Percentiles rank a stretch among this genome's conserved stretches.
Evolutionary conservation across 2,113 vertebrate genomes (phyloP).

Genomic region (Piaya cayana): DNA sequence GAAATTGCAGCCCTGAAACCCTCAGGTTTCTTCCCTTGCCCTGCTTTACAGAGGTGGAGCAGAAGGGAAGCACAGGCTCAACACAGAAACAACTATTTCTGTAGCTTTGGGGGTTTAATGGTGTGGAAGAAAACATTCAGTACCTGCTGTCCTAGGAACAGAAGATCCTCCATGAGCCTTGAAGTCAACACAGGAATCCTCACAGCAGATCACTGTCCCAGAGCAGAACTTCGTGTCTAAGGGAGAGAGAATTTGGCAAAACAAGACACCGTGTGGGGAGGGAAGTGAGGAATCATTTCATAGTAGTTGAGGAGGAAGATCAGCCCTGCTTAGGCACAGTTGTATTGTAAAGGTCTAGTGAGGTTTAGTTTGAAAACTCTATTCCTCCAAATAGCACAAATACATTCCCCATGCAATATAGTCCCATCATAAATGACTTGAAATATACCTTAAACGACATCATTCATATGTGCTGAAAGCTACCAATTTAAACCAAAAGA

Average conservation of each 20-base stretch:
- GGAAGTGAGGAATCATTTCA: neutral
- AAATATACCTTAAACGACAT: neutral
- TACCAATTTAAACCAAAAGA: neutral
- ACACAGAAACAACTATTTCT: rapidly evolving
- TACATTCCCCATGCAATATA: neutral
- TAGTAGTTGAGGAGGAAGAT: neutral
- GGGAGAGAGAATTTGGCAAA: conserved; percentile 25
- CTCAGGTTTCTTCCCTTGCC: neutral
- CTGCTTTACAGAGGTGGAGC: neutral
- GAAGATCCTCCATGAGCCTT: conserved; percentile 65
- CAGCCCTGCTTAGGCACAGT: neutral
- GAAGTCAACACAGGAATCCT: conserved; percentile 14
- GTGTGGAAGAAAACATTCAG: neutral
- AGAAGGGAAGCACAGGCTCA: neutral
- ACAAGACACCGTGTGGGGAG: neutral
- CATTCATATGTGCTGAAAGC: neutral
- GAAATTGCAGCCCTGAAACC: neutral
- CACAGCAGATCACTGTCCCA: neutral
- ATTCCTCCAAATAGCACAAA: neutral
- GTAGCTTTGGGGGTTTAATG: neutral
- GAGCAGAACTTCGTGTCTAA: conserved; percentile 29
- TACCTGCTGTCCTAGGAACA: conserved; percentile 60
- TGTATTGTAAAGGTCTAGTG: neutral
- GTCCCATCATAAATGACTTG: neutral
- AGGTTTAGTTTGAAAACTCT: neutral